Evolutionary conservation across 2,888 invertebrate species (phyloP).

Genomic region (Ormyrus pomaceus): DNA sequence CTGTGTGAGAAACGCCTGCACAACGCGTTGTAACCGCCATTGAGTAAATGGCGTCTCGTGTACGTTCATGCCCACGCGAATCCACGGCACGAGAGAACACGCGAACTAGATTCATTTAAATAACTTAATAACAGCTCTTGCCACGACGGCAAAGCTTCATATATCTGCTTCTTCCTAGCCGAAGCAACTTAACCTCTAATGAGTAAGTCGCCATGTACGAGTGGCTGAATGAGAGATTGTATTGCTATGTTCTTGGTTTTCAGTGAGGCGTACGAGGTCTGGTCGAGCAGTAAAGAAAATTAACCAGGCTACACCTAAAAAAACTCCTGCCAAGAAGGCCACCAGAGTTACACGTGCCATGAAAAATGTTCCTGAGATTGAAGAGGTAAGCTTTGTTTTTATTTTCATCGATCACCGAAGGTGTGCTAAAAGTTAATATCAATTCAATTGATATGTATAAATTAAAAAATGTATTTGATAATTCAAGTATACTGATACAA

Average conservation of each 20-base stretch:
- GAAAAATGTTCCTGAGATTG: conserved; percentile 64
- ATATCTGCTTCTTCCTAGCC: not conserved
- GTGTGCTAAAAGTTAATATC: no score
- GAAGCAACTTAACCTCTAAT: no score
- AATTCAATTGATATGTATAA: no score
- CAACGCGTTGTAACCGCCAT: conserved; percentile 65
- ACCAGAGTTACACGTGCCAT: conserved; percentile 66
- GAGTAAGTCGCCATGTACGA: no score
- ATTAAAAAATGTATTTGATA: no score
- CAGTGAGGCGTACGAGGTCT: conserved; percentile 80
- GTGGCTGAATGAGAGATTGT: no score
- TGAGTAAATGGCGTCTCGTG: conserved; percentile 64
- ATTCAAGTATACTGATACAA: not conserved
- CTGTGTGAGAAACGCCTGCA: not conserved
- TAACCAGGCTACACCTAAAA: conserved; percentile 59
- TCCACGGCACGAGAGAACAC: not conserved
- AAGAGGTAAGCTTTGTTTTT: conserved; percentile 64
- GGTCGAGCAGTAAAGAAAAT: conserved; percentile 74
- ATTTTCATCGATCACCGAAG: not conserved
- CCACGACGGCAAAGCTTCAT: not conserved
- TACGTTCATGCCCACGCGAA: conserved; percentile 16
- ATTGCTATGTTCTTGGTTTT: conserved; percentile 39
- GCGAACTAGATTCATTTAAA: no score
- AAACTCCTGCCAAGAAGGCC: conserved; percentile 69
- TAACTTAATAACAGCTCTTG: no score